Conservation (phyloP, 64 coral and sea anemone genomes). For the Exaiptasia diaphana region DNA sequence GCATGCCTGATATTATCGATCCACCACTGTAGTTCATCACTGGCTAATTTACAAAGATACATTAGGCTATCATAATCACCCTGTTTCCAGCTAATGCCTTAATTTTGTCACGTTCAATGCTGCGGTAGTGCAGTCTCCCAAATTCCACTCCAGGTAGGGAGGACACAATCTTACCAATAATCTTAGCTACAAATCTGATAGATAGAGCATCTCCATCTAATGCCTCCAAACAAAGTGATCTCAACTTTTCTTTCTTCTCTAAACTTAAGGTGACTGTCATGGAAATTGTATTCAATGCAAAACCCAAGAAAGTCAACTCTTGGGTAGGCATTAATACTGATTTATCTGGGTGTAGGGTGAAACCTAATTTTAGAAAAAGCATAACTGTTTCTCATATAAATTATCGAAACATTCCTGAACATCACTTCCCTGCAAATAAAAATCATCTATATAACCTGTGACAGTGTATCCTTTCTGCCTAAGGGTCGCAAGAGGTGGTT, state of each 20-base stretch:
- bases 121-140: slow-evolving; percentile 34
- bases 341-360: slow-evolving; percentile 44
- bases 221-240: slow-evolving; percentile 13
- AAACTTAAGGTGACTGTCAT: slow-evolving; percentile 6
- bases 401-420: neutral
- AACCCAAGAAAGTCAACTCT: slow-evolving; percentile 30
- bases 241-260: slow-evolving; percentile 6
- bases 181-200: neutral
- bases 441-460: slow-evolving; percentile 46
- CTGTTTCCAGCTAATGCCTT: neutral
- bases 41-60: neutral
- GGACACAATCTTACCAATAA: slow-evolving; percentile 44
- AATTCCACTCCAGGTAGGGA: slow-evolving; percentile 31
- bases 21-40: slow-evolving; percentile 11
- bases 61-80: slow-evolving; percentile 1
- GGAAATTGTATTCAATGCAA: slow-evolving; percentile 15
- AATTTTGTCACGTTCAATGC: slow-evolving; percentile 18
- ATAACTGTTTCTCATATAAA: neutral
- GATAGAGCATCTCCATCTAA: neutral
- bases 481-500: slow-evolving; percentile 16
- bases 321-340: slow-evolving; percentile 45
- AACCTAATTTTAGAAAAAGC: slow-evolving; percentile 28
- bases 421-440: slow-evolving; percentile 4
- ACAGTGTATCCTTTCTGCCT: slow-evolving; percentile 9
- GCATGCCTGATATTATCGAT: neutral